Evolutionary conservation across 2,113 vertebrate genomes (phyloP), one percentile per base, ranked within the genome.

Genomic region (Loxodonta africana): DNA sequence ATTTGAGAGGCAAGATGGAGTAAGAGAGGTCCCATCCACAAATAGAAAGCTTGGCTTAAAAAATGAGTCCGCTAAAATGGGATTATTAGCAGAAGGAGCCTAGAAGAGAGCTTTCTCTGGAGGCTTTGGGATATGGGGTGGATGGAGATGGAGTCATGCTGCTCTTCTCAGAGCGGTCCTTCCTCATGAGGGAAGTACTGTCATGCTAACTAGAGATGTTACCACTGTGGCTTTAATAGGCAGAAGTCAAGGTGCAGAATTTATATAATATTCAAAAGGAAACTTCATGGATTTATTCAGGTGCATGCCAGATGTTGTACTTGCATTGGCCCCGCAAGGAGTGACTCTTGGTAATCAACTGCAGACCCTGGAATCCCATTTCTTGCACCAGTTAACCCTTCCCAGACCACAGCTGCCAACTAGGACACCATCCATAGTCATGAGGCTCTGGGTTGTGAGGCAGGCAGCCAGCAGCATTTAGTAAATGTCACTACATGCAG

Each of bases 221-320:
- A 80, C 83, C 46, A 80, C 90, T 81, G 37, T 96, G 83, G 90
- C 37, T 93, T 96, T 97, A 96, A 95, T 60, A 96, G 97, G 60
- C 90, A 37, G 67, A 83, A 96, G 92, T 95, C 88, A 97, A 98
- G 97, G 95, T 95, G 69, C 94, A 98, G 96, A 92, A 94, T 97
- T 95, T 93, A 95, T 89, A 94, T 51, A 93, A 77, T 76, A 87
- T 67, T 88, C 69, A 89, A 94, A 96, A 92, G 95, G 95, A 97
- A 97, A 95, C 48, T 65, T 95, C 62, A 91, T 81, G 73, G 53
- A 94, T 98, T 98, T 97, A 94, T 74, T 98, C 98, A 98, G 97
- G 97, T 98, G 98, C 93, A 65, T 6, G 18, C 97, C 97, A 98
- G 98, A 98, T 98, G 98, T 97, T 78, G 63, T 4, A 15, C n/a